Evolutionary conservation across 2,113 vertebrate species (phyloP).

Genomic region (Gambusia holbrooki): DNA sequence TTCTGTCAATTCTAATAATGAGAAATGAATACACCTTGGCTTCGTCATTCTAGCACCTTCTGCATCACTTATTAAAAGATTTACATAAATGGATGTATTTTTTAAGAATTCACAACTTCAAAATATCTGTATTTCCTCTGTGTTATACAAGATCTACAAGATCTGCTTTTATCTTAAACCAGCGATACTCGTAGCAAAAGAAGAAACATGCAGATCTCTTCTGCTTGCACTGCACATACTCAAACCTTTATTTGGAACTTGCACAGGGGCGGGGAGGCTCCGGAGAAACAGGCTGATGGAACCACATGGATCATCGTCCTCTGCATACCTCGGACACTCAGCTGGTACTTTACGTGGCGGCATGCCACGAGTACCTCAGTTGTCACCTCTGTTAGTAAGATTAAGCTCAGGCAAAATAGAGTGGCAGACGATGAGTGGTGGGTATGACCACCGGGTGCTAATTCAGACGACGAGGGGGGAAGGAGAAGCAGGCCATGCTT

Average conservation of each 20-base stretch:
- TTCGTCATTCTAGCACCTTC: not conserved
- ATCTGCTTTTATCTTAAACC: not conserved
- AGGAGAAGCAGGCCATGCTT: not conserved
- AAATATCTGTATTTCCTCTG: not conserved
- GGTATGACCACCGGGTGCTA: constrained; percentile 52
- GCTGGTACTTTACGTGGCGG: constrained; percentile 47
- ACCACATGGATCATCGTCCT: constrained; percentile 50
- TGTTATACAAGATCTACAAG: not conserved
- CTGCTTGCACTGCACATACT: not conserved
- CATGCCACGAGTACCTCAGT: constrained; percentile 59
- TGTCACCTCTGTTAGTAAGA: constrained; percentile 68
- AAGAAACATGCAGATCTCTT: constrained; percentile 10
- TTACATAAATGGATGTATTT: too few species aligned
- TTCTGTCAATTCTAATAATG: not conserved
- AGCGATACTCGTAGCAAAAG: not conserved
- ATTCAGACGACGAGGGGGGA: constrained; percentile 29
- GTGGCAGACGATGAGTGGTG: constrained; percentile 62
- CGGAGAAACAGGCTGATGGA: constrained; percentile 38
- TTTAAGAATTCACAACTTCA: not conserved
- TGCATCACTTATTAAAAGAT: not conserved
- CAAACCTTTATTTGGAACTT: constrained; percentile 27
- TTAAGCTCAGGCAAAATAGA: constrained; percentile 49
- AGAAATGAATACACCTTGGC: not conserved
- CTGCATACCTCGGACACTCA: constrained; percentile 55
- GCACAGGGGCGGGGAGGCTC: constrained; percentile 21